Conservation (phyloP, 2,888 invertebrate genomes). For the Tachina lurida region DNA sequence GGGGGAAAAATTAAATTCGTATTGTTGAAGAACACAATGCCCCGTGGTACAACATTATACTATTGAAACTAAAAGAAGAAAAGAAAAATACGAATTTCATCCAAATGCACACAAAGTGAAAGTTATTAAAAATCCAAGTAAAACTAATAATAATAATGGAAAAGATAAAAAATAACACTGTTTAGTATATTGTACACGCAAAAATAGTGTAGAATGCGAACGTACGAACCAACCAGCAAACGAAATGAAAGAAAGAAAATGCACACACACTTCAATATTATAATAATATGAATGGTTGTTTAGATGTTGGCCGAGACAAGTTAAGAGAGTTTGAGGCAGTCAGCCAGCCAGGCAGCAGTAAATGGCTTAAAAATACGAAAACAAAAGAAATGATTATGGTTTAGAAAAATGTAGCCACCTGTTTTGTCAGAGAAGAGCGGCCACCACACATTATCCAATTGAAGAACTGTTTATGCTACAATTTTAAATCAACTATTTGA, state of each 20-base stretch:
- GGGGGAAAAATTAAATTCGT: constrained; percentile 53
- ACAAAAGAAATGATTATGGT: constrained; percentile 35
- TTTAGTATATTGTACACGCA: constrained; percentile 61
- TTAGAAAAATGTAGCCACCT: constrained; percentile 64
- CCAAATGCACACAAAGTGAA: constrained; percentile 69
- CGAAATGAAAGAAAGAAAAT: constrained; percentile 53
- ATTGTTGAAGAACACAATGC: constrained; percentile 35
- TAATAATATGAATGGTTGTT: constrained; percentile 27
- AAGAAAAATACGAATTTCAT: constrained; percentile 49
- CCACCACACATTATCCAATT: constrained; percentile 35
- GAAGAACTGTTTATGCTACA: constrained; percentile 9
- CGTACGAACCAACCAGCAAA: constrained; percentile 32
- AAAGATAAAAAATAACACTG: constrained; percentile 10
- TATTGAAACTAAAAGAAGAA: constrained; percentile 32
- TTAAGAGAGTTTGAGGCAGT: constrained; percentile 53
- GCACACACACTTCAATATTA: neutral
- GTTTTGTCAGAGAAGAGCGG: constrained; percentile 29
- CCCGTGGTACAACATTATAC: constrained; percentile 18
- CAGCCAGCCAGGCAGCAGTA: constrained; percentile 29
- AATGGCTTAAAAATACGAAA: constrained; percentile 46
- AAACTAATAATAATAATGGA: constrained; percentile 38
- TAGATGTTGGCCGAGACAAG: constrained; percentile 55
- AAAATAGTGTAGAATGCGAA: constrained; percentile 68
- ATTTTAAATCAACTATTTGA: constrained; percentile 39
- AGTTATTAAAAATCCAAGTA: constrained; percentile 63